phyloP scores from a whole-genome alignment of 2,113 vertebrate species.

The Chloropsis cyanopogon region DNA sequence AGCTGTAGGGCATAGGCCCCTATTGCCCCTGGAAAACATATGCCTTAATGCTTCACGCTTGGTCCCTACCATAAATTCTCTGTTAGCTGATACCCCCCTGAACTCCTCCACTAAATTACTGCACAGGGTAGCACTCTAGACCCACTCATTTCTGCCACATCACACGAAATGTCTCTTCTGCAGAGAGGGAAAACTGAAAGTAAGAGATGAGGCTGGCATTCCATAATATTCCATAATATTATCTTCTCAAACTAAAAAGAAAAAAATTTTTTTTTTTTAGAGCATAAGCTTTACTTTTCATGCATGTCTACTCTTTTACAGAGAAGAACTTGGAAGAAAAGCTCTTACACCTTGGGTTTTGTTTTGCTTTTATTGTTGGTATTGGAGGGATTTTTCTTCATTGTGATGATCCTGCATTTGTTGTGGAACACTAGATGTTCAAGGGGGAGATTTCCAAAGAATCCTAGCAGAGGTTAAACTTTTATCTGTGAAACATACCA shows the following conservation, averaged over 20 bases:
- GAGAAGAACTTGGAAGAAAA: background rate
- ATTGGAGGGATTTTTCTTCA: background rate
- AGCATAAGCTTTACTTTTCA: background rate
- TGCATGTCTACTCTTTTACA: background rate
- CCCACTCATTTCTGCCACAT: background rate
- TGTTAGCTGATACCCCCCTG: background rate
- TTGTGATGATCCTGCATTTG: background rate
- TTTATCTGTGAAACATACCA: background rate
- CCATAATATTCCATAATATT: rapidly evolving
- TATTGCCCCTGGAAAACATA: background rate
- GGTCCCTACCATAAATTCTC: background rate
- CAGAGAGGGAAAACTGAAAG: background rate
- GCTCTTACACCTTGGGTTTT: background rate
- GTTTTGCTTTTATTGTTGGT: background rate
- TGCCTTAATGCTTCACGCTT: background rate
- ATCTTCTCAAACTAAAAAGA: background rate
- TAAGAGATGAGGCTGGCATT: background rate
- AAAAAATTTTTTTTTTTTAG: rapidly evolving
- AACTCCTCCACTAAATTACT: background rate
- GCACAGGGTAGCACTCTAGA: background rate
- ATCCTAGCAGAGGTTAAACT: background rate
- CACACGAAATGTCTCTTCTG: background rate
- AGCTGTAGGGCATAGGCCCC: background rate
- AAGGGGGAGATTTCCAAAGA: background rate
- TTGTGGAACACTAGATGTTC: background rate